phyloP scores from a whole-genome alignment of 2,113 vertebrate genomes.

The Cyanistes caeruleus region DNA sequence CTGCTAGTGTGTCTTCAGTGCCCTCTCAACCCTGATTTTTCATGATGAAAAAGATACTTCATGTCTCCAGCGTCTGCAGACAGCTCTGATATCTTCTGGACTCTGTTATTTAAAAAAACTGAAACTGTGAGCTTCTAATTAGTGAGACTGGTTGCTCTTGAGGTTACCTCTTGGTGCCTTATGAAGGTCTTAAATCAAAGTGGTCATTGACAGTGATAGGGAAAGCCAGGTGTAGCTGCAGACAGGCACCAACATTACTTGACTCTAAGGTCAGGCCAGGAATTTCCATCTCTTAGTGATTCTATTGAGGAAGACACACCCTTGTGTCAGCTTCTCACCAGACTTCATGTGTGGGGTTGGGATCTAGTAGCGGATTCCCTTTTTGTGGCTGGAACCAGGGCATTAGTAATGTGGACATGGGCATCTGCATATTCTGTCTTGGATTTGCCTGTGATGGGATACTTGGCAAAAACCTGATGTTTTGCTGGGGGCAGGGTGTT shows the following conservation, averaged over 20 bases:
- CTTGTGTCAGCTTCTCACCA: neutral
- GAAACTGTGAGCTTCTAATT: neutral
- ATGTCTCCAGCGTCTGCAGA: rapidly evolving
- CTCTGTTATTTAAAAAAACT: neutral
- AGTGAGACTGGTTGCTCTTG: neutral
- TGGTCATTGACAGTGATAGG: neutral
- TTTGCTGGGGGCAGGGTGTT: neutral
- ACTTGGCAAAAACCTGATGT: neutral
- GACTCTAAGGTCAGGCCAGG: neutral
- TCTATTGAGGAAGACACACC: neutral
- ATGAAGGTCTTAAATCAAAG: neutral
- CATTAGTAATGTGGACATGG: neutral
- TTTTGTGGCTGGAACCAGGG: neutral
- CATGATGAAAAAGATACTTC: neutral
- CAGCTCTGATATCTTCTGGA: neutral
- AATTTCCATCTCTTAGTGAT: neutral
- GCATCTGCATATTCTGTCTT: neutral
- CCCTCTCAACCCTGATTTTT: neutral
- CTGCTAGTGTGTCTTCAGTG: neutral
- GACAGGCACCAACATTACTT: neutral
- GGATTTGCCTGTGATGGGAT: neutral
- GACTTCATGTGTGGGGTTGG: too few species aligned
- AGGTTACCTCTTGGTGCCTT: neutral
- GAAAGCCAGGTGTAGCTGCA: neutral
- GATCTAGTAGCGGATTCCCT: too few species aligned